Conservation (phyloP, 64 coral and sea anemone genomes). For the Stylophora pistillata region DNA sequence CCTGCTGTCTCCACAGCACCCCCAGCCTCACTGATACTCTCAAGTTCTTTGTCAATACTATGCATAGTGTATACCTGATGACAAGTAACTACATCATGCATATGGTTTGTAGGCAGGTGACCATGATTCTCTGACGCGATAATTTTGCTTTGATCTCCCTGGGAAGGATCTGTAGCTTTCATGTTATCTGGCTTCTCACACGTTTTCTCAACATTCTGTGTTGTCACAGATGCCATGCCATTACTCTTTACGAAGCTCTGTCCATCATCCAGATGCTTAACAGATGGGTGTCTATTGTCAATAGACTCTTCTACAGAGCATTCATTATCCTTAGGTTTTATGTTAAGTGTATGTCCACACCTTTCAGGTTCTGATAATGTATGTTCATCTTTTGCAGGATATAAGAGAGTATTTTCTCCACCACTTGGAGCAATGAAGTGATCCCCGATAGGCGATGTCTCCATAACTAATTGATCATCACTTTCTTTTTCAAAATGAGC, state of each 20-base stretch:
- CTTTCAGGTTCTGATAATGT: background rate
- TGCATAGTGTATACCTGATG: background rate
- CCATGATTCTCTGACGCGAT: background rate
- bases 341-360: too few species aligned
- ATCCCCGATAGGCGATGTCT: too few species aligned
- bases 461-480: background rate
- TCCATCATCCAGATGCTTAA: background rate
- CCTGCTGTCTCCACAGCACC: background rate
- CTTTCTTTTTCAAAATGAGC: background rate
- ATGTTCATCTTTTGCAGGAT: background rate
- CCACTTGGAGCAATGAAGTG: background rate
- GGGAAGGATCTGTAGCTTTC: background rate
- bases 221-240: too few species aligned
- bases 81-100: background rate
- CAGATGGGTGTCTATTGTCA: background rate
- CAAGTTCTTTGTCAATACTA: slow-evolving; percentile 13
- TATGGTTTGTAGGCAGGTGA: background rate
- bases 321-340: background rate
- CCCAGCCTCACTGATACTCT: background rate
- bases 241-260: too few species aligned
- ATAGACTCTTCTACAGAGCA: background rate
- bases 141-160: background rate
- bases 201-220: background rate
- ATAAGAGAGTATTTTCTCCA: background rate
- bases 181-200: background rate